These are phyloP conservation scores for Zaprionus kolodkinae DNA, from an alignment of 1,140 invertebrate species.

Conservation along the genomic window DNA sequence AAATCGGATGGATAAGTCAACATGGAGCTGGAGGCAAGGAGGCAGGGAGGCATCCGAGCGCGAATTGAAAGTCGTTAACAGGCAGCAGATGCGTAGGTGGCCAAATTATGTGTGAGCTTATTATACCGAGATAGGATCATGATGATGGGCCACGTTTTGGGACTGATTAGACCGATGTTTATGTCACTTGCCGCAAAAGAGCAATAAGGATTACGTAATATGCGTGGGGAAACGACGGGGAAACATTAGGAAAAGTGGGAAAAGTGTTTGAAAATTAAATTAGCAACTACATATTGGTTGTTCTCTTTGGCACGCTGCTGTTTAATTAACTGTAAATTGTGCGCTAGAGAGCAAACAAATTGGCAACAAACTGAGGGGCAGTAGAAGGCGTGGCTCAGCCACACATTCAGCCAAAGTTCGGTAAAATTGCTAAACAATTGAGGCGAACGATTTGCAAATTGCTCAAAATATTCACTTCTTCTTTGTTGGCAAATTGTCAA, in stretches of 20 bases:
- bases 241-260: too few relatives aligned
- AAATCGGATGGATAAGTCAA: constrained; percentile 22
- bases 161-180: constrained; percentile 43
- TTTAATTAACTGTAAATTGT: constrained; percentile 49
- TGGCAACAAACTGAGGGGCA: background rate
- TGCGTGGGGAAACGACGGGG: background rate
- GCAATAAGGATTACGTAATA: constrained; percentile 43
- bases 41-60: background rate
- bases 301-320: constrained; percentile 5
- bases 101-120: constrained; percentile 33
- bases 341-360: constrained; percentile 22
- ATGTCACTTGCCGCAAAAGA: constrained; percentile 23
- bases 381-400: background rate
- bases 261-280: constrained; percentile 41
- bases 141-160: constrained; percentile 14
- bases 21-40: background rate
- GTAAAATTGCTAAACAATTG: constrained; percentile 46
- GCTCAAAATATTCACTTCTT: constrained; percentile 18
- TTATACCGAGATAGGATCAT: constrained; percentile 18
- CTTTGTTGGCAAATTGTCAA: constrained; percentile 41
- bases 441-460: constrained; percentile 36
- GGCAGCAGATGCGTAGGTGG: constrained; percentile 12
- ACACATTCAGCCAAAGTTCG: constrained; percentile 6
- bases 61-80: constrained; percentile 1
- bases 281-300: background rate